Evolutionary conservation across 2,797 vertebrate genomes (phyloP).

Genomic region (Allenopithecus nigroviridis): DNA sequence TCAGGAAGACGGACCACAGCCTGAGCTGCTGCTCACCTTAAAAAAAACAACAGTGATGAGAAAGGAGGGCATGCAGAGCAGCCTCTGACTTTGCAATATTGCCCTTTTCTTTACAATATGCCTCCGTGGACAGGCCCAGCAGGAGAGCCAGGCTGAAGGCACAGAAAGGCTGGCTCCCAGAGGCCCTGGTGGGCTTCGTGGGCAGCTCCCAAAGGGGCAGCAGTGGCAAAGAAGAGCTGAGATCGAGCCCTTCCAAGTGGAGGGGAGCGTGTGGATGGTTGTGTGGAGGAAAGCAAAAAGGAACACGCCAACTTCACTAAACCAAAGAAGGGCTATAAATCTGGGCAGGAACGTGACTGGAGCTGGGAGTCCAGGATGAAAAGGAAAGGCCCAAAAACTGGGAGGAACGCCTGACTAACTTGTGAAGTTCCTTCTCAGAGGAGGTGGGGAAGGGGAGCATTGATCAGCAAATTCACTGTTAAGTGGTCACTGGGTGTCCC

Average conservation of each 20-base stretch:
- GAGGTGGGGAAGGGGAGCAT: rapidly evolving
- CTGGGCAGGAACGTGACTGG: no score
- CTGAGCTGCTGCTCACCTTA: neutral
- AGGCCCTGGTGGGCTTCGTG: neutral
- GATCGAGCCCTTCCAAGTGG: neutral
- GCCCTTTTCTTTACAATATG: neutral
- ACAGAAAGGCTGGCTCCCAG: neutral
- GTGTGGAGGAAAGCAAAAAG: neutral
- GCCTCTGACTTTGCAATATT: neutral
- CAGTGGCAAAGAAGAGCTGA: neutral
- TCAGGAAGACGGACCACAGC: neutral
- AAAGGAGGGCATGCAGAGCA: neutral
- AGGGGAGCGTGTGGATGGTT: neutral
- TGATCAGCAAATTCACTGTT: rapidly evolving
- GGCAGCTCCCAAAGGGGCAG: neutral
- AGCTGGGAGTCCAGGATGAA: neutral
- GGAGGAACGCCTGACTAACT: rapidly evolving
- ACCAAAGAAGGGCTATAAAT: no score
- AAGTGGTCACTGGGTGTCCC: neutral
- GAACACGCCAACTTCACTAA: neutral
- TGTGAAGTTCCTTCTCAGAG: neutral
- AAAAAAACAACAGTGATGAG: neutral
- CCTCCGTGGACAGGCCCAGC: neutral
- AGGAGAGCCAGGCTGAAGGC: neutral
- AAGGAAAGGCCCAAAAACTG: neutral